Conservation (phyloP, 2,888 invertebrate genomes). For the Drosophila macrothrix region DNA sequence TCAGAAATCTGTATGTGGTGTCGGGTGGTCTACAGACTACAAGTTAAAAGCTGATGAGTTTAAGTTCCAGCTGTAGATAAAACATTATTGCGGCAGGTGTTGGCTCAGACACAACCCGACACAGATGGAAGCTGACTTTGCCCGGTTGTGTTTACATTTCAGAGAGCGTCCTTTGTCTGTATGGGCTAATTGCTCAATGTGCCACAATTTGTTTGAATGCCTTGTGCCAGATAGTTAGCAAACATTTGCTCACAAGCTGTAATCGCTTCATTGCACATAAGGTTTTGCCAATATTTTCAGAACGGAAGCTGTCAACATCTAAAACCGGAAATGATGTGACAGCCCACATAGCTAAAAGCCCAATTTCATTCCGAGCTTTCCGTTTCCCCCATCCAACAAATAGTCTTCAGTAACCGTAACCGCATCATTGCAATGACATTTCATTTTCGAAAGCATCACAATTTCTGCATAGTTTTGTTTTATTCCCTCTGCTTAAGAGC, state of each 20-base stretch:
- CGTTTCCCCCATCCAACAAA: not conserved
- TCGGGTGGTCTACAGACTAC: not conserved
- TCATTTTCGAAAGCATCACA: constrained; percentile 45
- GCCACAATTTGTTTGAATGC: constrained; percentile 55
- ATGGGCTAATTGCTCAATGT: constrained; percentile 62
- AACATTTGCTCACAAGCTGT: constrained; percentile 55
- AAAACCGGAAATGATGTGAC: constrained; percentile 42
- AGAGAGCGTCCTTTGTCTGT: constrained; percentile 16
- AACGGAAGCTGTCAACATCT: constrained; percentile 39
- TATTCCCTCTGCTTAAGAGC: constrained; percentile 4
- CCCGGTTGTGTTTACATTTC: constrained; percentile 22
- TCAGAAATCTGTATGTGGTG: not conserved
- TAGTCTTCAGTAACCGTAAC: constrained; percentile 31
- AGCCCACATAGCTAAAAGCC: constrained; percentile 20
- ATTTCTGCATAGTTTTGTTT: constrained; percentile 22
- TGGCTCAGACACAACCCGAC: constrained; percentile 20
- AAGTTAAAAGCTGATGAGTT: constrained; percentile 41
- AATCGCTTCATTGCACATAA: constrained; percentile 51
- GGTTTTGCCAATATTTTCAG: constrained; percentile 38
- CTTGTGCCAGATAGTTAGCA: constrained; percentile 42
- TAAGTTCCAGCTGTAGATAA: constrained; percentile 49
- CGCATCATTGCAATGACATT: constrained; percentile 69
- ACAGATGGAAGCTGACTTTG: not conserved
- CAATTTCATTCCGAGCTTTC: constrained; percentile 36
- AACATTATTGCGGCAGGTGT: constrained; percentile 33